Conservation (phyloP, 2,888 invertebrate genomes). For the Cyrtodaria siliqua region DNA sequence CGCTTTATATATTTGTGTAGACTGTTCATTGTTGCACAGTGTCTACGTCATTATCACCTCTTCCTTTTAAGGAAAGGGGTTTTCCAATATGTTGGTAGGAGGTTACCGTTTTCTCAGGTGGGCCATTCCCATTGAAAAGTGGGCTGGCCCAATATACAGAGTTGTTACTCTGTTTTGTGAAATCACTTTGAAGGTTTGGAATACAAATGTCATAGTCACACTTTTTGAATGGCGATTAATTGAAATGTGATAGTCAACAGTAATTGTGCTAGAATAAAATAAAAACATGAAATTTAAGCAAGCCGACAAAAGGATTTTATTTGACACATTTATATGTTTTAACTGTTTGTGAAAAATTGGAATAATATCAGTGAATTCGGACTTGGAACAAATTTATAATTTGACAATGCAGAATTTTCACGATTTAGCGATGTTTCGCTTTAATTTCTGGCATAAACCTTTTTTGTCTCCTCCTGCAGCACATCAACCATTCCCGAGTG, state of each 20-base stretch:
- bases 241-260: too few species aligned
- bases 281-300: too few species aligned
- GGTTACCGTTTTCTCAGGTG: slow-evolving; percentile 27
- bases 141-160: slow-evolving; percentile 29
- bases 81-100: slow-evolving; percentile 24
- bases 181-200: not conserved
- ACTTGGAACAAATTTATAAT: not conserved
- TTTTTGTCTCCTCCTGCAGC: slow-evolving; percentile 77
- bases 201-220: not conserved
- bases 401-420: slow-evolving; percentile 62
- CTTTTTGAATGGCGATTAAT: too few species aligned
- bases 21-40: not conserved
- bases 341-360: too few species aligned
- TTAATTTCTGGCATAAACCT: slow-evolving; percentile 83
- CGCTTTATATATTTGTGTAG: not conserved
- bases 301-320: too few species aligned
- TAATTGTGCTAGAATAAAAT: too few species aligned
- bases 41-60: slow-evolving; percentile 21
- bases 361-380: too few species aligned
- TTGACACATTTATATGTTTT: too few species aligned
- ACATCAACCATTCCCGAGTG: slow-evolving; percentile 71
- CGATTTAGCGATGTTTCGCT: slow-evolving; percentile 81
- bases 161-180: not conserved
- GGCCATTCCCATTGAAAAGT: slow-evolving; percentile 30
- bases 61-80: slow-evolving; percentile 48